Base-by-base conservation (phyloP, 2,888 invertebrate species). In the Tipula vernalis region DNA sequence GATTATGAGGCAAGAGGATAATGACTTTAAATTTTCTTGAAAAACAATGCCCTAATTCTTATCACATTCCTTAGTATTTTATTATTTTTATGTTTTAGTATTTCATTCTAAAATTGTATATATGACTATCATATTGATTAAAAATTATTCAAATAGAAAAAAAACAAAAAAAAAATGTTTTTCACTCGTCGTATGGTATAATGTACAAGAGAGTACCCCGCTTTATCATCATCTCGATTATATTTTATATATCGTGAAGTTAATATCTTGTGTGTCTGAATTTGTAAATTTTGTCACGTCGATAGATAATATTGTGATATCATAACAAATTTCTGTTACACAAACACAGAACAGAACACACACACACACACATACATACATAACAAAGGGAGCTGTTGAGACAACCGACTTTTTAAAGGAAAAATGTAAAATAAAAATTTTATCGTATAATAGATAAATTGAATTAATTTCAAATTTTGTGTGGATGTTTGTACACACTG, bases 251-350 rank as follows among this genome's bases (percentile, higher is more conserved):
- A 18, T 71, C 71, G 18, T 71, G 8, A 71, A 71, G 71, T 71
- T 71, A 71, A 71, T 71, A 71, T 71, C 71, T 71, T 71, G 71
- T 71, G 71, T 71, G 71, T 71, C 28, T 71, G 71, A 71, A 71
- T 71, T 71, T 28, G 28, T 8, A 28, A 71, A 28, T 71, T 71
- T 71, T 71, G 71, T 71, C 71, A 71, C 71, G 71, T 71, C 71
- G 71, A 71, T 71, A 71, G 71, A 71, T 71, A 71, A 71, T 71
- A 71, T 71, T 71, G 71, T 71, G 71, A 71, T 71, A 71, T 71
- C 71, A 71, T 71, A 71, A 71, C 71, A 71, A 71, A 71, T 71
- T 71, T 71, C 71, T 71, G 28, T 18, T 71, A 71, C 71, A 71
- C 71, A 57, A 4, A 57, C 15, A 51, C 12, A 51, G 44, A 44